Base-by-base conservation (phyloP, 2,888 invertebrate species). In the Eucera pruinosa region DNA sequence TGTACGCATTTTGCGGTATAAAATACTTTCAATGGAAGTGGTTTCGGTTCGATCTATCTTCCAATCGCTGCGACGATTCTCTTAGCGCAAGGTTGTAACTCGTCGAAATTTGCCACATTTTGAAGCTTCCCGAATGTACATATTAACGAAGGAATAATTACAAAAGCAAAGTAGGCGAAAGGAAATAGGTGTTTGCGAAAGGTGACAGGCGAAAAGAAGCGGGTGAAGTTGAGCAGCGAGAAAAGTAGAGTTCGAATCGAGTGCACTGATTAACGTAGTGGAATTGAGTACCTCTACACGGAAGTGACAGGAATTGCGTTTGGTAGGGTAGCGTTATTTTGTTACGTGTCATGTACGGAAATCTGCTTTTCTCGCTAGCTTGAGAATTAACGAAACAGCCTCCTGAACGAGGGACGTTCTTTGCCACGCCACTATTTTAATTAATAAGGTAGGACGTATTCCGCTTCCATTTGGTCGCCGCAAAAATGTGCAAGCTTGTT, bases 301-400 rank as follows among this genome's bases (percentile, higher is more conserved):
- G 80, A 80, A 80, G 78, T 80, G 80, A 67, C 67, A 80, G 71
- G 41, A 70, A 64, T 78, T 55, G 62, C 73, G 61, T 66, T 80
- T 78, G 71, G 78, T 80, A 73, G 69, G 60, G 66, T 69, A 73
- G 62, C 62, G 71, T 67, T 72, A 70, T 78, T 73, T 76, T 62
- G 54, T 76, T 83, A 82, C 84, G 83, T 84, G 84, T 83, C 82
- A 78, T 83, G 60, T 69, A 73, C 60, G 43, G n/a, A 73, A 81
- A 72, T 80, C 70, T 61, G 20, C 39, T 54, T 80, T 75, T 45
- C 27, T 36, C 27, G 11, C 57, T 58, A 27, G 64, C 57, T 65
- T 83, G 67, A 83, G 55, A 54, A 66, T 66, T n/a, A n/a, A 2
- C 52, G 23, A 54, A 30, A 45, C 39, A 15, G 47, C 39, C 20